phyloP scores from a whole-genome alignment of 2,113 vertebrate genomes.

The Montifringilla adamsi region DNA sequence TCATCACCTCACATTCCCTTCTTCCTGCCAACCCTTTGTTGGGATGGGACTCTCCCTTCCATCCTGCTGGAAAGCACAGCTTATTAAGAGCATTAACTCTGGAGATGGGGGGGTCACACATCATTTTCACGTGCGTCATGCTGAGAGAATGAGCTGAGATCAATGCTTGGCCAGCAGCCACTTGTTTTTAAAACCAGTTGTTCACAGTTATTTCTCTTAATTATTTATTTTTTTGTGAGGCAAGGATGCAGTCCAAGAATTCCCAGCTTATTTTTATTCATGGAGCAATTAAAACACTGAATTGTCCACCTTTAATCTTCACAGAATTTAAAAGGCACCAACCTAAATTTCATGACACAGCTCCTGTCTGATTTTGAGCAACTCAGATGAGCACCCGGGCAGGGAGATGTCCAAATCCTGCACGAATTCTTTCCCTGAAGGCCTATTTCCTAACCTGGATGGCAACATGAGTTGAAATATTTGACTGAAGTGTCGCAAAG shows the following conservation, averaged over 20 bases:
- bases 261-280: background rate
- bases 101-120: background rate
- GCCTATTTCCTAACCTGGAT: background rate
- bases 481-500: background rate
- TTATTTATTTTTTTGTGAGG: background rate
- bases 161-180: background rate
- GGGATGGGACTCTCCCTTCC: background rate
- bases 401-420: background rate
- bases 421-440: background rate
- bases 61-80: background rate
- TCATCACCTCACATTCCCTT: background rate
- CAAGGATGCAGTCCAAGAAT: background rate
- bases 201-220: background rate
- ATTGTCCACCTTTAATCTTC: fast-evolving
- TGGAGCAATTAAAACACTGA: background rate
- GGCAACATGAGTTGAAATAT: background rate
- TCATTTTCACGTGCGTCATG: background rate
- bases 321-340: background rate
- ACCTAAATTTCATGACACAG: background rate
- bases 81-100: background rate
- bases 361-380: background rate
- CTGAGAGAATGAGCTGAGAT: background rate
- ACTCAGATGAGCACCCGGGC: background rate
- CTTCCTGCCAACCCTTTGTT: background rate
- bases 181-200: background rate